Base-by-base conservation (phyloP, 2,113 vertebrate species). In the Nycticorax nycticorax region DNA sequence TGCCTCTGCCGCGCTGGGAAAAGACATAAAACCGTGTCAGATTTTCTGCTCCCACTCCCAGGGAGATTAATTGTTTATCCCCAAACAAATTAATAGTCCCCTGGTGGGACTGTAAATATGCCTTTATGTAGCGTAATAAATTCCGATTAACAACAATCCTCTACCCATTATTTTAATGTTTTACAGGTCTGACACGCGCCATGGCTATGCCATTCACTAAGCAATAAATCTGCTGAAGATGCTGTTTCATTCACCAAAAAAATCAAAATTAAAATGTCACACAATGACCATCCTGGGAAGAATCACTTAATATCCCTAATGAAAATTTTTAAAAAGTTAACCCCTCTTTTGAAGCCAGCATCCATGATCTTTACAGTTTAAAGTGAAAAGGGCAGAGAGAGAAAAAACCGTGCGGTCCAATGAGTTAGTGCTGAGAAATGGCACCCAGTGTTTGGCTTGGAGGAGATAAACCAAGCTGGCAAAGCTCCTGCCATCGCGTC, bases 21-120 rank as follows among this genome's bases (percentile, higher is more conserved):
- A 50, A 79, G 67, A 59, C 89, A 82, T 76, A 66, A 95, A 96
- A 88, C 87, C 50, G 0, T 37, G 71, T 94, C 89, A 78, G 85
- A 79, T 97, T 83, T 94, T 96, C 91, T 96, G 96, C 82, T 96
- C 87, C 94, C 91, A 91, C 95, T 96, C 97, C 93, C 89, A 47
- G 81, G 81, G 95, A 97, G 94, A 97, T 94, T 81, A 96, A 96
- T 96, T 96, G 95, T 97, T 96, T 97, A 96, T 97, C 94, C 95
- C 95, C 77, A 94, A 96, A 95, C 89, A 97, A 96, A 97, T 97
- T 79, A 97, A 96, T 92, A 18, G 87, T 89, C 86, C 89, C 97
- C 94, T 96, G 92, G 93, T 95, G 97, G 91, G 95, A 93, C 96
- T 92, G 95, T 96, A 97, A 97, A 97, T 92, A 89, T 80, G 73